A percentile compares a stretch with the other conserved stretches of the same genome.
Evolutionary conservation across 2,797 vertebrate genomes (phyloP).

Genomic region (Lagorchestes hirsutus): DNA sequence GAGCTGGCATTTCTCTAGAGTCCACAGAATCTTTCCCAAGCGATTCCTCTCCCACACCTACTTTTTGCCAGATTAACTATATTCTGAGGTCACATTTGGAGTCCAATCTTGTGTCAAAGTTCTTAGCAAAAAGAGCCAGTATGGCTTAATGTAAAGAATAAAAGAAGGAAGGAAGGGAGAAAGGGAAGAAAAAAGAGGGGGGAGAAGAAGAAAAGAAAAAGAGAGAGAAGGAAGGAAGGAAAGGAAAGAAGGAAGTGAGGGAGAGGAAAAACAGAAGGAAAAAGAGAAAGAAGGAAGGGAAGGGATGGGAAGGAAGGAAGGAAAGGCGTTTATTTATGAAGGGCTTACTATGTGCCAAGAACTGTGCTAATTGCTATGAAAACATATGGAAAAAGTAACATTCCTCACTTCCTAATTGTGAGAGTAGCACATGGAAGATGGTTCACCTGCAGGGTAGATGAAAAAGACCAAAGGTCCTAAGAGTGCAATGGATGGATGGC

Average conservation of each 20-base stretch:
- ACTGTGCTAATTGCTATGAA: not conserved
- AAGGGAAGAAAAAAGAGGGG: too few relatives aligned
- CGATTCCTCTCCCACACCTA: not conserved
- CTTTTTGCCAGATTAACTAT: constrained; percentile 44
- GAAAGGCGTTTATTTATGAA: not conserved
- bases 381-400: not conserved
- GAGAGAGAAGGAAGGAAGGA: too few relatives aligned
- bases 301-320: fast-evolving
- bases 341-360: not conserved
- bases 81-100: constrained; percentile 56
- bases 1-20: not conserved
- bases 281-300: fast-evolving
- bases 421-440: not conserved
- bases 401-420: not conserved
- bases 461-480: not conserved
- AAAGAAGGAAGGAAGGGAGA: not conserved
- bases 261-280: too few relatives aligned
- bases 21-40: constrained; percentile 50
- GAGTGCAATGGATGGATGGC: not conserved
- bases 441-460: not conserved
- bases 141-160: not conserved
- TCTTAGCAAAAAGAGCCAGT: constrained; percentile 27
- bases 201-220: too few relatives aligned
- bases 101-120: not conserved
- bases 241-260: too few relatives aligned